Evolutionary conservation across 2,888 invertebrate genomes (phyloP).

Genomic region (Tipula unca): DNA sequence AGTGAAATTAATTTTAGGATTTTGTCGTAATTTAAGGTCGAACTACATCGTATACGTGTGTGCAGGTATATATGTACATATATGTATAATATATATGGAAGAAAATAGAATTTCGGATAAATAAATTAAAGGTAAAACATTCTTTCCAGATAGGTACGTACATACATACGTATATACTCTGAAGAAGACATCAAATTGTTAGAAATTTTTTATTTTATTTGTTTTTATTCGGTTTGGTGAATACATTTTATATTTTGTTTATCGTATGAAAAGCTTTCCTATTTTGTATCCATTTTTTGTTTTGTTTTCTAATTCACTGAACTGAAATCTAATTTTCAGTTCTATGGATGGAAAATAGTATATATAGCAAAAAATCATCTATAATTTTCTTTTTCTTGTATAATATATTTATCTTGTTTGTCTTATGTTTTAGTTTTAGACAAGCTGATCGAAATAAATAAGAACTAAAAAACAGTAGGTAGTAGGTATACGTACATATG

Average conservation of each 20-base stretch:
- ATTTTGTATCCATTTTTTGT: background rate
- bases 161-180: background rate
- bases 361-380: background rate
- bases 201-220: background rate
- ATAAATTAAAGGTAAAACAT: background rate
- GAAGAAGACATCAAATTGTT: background rate
- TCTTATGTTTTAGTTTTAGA: background rate
- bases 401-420: background rate
- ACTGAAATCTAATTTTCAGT: constrained; percentile 8
- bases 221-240: background rate
- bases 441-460: background rate
- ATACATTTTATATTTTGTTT: background rate
- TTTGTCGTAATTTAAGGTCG: background rate
- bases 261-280: background rate
- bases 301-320: constrained; percentile 2
- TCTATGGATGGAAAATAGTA: constrained; percentile 8
- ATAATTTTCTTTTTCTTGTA: background rate
- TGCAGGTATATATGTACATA: too few species aligned
- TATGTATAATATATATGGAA: background rate
- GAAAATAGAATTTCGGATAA: background rate
- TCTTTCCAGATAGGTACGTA: background rate
- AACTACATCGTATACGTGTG: background rate
- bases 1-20: background rate
- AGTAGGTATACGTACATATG: background rate
- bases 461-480: background rate